Conservation (phyloP, 64 coral and sea anemone genomes). For the Actinia equina region DNA sequence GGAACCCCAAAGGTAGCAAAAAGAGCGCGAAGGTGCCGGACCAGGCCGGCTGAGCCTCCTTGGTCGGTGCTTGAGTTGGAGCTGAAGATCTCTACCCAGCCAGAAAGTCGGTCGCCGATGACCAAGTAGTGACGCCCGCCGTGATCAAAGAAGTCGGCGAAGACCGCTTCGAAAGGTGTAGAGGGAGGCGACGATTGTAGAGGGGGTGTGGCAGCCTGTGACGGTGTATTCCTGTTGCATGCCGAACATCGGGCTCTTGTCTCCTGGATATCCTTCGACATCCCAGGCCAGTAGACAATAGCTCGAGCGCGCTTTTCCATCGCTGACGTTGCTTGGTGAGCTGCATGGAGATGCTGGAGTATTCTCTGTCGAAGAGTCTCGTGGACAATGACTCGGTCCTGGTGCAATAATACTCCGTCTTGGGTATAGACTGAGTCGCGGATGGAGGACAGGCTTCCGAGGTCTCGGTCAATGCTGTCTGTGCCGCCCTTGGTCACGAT, state of each 20-base stretch:
- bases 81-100: conserved; percentile 42
- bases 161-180: neutral
- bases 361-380: neutral
- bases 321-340: neutral
- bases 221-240: conserved; percentile 30
- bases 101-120: conserved; percentile 31
- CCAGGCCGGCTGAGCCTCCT: conserved; percentile 37
- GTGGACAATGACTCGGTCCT: conserved; percentile 1
- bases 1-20: conserved; percentile 38
- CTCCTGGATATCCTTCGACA: conserved; percentile 24
- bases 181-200: neutral
- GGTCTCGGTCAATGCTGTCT: neutral
- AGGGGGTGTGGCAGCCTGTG: neutral
- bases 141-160: neutral
- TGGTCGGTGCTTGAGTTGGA: conserved; percentile 36
- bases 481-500: neutral
- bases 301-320: conserved; percentile 32
- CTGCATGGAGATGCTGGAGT: conserved; percentile 9
- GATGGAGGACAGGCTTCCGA: neutral
- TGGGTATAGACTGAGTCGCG: neutral
- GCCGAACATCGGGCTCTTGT: conserved; percentile 29
- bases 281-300: conserved; percentile 43
- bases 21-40: conserved; percentile 16
- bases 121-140: conserved; percentile 19
- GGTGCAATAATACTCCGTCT: conserved; percentile 3